Conservation (phyloP, 2,888 invertebrate genomes). For the Noctua comes region DNA sequence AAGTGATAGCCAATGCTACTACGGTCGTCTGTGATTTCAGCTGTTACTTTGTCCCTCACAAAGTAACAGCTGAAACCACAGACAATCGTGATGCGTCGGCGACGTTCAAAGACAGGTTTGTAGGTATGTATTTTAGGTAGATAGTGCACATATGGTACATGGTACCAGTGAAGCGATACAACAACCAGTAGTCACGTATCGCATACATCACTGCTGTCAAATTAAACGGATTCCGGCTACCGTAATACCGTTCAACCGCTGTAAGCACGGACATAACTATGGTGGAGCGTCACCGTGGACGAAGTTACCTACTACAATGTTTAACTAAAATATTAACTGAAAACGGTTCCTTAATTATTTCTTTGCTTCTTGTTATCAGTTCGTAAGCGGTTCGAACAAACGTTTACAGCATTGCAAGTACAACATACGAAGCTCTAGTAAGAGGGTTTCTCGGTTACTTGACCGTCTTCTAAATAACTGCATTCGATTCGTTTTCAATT, state of each 20-base stretch:
- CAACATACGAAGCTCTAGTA: background rate
- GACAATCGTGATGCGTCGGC: conserved; percentile 15
- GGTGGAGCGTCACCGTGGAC: background rate
- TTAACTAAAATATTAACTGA: background rate
- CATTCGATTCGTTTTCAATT: too few species aligned
- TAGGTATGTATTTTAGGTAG: background rate
- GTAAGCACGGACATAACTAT: background rate
- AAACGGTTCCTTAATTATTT: background rate
- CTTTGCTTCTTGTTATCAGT: background rate
- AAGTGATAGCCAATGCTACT: background rate
- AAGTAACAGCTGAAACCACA: conserved; percentile 4
- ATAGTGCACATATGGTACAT: background rate
- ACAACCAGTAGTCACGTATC: conserved; percentile 30
- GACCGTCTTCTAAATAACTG: too few species aligned
- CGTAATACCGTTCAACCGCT: conserved; percentile 15
- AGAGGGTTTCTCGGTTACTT: too few species aligned
- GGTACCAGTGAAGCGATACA: background rate
- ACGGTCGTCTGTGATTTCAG: too few species aligned
- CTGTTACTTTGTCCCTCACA: too few species aligned
- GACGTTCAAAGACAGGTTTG: background rate
- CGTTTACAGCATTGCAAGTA: background rate
- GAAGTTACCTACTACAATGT: background rate
- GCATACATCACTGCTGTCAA: conserved; percentile 37
- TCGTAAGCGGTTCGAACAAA: background rate
- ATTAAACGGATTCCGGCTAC: conserved; percentile 18